A percentile compares a stretch with the other conserved stretches of the same genome.
Conservation (phyloP, 1,140 invertebrate genomes). For the Eueides isabella region DNA sequence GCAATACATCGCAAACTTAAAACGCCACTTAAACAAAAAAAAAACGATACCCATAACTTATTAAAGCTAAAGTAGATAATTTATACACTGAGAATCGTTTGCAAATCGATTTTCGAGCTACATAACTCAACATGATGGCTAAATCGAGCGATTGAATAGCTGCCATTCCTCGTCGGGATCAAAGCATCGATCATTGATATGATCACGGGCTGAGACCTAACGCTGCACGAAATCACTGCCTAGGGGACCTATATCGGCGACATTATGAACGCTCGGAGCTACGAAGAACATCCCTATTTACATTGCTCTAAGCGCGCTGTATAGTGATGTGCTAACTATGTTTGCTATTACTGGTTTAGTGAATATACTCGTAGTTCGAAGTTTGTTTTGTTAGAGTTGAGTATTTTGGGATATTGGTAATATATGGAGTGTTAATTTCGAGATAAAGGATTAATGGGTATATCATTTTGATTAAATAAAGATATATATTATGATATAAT, state of each 20-base stretch:
- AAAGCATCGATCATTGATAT: constrained; percentile 24
- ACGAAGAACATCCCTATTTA: constrained; percentile 17
- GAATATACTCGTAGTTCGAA: neutral
- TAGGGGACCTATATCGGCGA: constrained; percentile 14
- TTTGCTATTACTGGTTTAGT: constrained; percentile 2
- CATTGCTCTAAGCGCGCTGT: neutral
- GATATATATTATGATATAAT: too few relatives aligned
- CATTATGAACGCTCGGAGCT: constrained; percentile 1
- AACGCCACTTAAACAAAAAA: neutral
- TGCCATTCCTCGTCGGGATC: constrained; percentile 15
- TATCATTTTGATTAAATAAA: too few relatives aligned
- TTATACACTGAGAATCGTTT: neutral
- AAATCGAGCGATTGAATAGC: constrained; percentile 21
- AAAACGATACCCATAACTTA: neutral
- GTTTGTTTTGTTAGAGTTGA: neutral
- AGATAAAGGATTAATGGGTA: neutral
- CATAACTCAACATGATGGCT: constrained; percentile 8
- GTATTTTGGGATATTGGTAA: neutral
- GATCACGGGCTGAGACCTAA: constrained; percentile 16
- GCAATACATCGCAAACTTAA: too few relatives aligned
- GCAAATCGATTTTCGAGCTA: constrained; percentile 1
- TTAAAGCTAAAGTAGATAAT: neutral
- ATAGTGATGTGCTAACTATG: constrained; percentile 4
- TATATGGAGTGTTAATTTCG: neutral
- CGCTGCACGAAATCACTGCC: constrained; percentile 13